These are phyloP conservation scores for Cyrtonyx montezumae DNA, from an alignment of 2,113 vertebrate genomes.

Conservation along the genomic window DNA sequence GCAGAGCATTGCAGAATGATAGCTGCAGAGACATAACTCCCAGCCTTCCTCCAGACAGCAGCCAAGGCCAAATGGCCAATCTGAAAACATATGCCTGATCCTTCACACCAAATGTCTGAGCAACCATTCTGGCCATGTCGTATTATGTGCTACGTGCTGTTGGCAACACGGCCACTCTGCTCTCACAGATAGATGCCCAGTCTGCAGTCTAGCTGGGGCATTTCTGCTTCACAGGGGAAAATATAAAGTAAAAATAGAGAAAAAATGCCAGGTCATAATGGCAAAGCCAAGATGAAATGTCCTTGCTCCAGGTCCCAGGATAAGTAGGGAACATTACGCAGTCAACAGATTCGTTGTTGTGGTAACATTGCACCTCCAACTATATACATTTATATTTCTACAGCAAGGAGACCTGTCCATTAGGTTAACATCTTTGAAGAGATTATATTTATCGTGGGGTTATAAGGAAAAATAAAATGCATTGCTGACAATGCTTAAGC, in stretches of 20 bases:
- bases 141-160: background rate
- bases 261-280: background rate
- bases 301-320: background rate
- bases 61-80: background rate
- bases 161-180: background rate
- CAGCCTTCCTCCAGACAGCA: background rate
- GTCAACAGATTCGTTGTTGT: background rate
- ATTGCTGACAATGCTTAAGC: background rate
- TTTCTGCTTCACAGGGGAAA: background rate
- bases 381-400: background rate
- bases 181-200: background rate
- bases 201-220: background rate
- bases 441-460: background rate
- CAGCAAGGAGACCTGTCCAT: accelerated
- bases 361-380: background rate
- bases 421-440: background rate
- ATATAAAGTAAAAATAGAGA: background rate
- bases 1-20: background rate
- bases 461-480: background rate
- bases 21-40: background rate
- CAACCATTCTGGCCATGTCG: background rate
- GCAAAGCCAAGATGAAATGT: background rate
- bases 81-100: background rate
- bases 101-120: background rate
- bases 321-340: background rate